Percentiles rank a stretch among this genome's conserved stretches.
Conservation (phyloP, 2,797 vertebrate genomes). For the Macrochelys suwanniensis region DNA sequence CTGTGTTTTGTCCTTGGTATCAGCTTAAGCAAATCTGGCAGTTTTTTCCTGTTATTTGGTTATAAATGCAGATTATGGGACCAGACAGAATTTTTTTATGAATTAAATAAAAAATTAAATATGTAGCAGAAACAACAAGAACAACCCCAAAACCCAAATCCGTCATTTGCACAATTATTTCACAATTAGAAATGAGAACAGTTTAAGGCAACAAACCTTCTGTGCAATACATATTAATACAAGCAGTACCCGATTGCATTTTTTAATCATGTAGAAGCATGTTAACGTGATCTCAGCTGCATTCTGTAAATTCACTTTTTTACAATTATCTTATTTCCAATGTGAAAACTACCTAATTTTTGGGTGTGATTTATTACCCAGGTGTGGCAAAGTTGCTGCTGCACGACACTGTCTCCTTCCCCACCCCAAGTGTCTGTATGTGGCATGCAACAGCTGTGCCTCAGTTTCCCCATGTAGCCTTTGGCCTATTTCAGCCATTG, state of each 20-base stretch:
- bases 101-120: constrained; percentile 64
- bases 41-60: constrained; percentile 95
- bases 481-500: no score
- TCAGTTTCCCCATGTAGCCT: background rate
- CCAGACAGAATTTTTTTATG: constrained; percentile 62
- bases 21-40: constrained; percentile 86
- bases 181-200: rapidly evolving
- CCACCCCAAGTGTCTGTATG: background rate
- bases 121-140: background rate
- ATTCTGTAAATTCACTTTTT: background rate
- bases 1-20: constrained; percentile 84
- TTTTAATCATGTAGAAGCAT: background rate
- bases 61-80: constrained; percentile 76
- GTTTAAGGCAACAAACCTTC: background rate
- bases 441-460: background rate
- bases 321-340: background rate
- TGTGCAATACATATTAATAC: rapidly evolving
- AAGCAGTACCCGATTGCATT: background rate
- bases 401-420: background rate
- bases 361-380: background rate
- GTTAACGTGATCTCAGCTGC: rapidly evolving
- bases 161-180: background rate
- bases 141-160: background rate
- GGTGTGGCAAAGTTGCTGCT: no score
- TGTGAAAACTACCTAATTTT: background rate